These are phyloP conservation scores for Gavia stellata DNA, from an alignment of 2,113 vertebrate species.

Conservation along the genomic window DNA sequence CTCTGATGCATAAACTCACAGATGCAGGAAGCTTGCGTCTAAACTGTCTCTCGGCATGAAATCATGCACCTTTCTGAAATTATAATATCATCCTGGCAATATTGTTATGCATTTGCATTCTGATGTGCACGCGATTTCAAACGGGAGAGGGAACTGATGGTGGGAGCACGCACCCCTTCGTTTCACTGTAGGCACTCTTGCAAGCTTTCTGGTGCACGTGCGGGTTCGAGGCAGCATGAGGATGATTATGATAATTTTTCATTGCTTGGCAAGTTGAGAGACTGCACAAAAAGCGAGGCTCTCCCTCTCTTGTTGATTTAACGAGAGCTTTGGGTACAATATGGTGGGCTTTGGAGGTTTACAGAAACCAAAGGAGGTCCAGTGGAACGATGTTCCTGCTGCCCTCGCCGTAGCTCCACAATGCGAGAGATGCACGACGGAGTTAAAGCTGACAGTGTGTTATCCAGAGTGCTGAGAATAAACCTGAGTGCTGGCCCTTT, in stretches of 20 bases:
- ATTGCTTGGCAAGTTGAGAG: background rate
- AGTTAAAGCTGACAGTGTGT: background rate
- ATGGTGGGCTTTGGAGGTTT: background rate
- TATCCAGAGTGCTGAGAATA: background rate
- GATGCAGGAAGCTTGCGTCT: background rate
- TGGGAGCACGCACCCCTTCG: accelerated
- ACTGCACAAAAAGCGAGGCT: background rate
- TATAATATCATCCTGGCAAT: background rate
- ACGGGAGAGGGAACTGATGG: background rate
- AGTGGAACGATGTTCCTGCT: background rate
- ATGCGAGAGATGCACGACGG: accelerated
- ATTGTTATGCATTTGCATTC: background rate
- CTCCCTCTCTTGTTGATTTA: background rate
- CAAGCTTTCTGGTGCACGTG: background rate
- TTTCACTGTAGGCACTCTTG: background rate
- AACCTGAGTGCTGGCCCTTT: background rate
- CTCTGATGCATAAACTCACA: background rate
- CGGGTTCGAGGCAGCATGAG: background rate
- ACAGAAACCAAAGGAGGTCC: background rate
- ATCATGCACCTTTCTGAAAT: background rate
- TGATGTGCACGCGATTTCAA: background rate
- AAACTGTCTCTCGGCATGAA: background rate
- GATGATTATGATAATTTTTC: background rate
- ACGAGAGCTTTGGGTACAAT: background rate
- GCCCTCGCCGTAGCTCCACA: background rate